Percentiles rank a stretch among this genome's conserved stretches.
phyloP scores from a whole-genome alignment of 2,113 vertebrate species.

The Pelmatolapia mariae region DNA sequence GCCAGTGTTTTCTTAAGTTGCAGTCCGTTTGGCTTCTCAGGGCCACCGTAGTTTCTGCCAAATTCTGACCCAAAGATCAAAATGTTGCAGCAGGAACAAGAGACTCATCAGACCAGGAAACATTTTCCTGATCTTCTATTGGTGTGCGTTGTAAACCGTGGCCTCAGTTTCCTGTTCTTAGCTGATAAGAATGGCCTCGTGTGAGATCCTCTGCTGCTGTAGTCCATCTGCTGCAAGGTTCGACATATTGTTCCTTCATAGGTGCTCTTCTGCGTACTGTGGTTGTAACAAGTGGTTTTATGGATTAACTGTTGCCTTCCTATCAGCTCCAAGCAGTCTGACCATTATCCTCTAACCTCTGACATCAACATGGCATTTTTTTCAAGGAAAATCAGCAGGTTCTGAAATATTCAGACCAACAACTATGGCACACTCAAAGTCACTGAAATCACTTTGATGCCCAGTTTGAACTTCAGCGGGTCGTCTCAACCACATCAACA shows the following conservation, averaged over 20 bases:
- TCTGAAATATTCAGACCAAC: rapidly evolving
- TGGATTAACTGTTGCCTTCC: neutral
- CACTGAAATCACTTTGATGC: neutral
- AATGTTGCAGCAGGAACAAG: neutral
- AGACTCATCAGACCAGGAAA: neutral
- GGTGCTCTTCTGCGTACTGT: neutral
- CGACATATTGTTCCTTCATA: neutral
- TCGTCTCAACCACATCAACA: neutral
- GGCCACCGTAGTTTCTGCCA: neutral
- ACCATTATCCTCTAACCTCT: too few species aligned
- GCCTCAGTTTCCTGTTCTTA: neutral
- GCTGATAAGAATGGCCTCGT: neutral
- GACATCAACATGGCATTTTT: neutral
- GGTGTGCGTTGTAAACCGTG: neutral
- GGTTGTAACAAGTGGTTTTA: neutral
- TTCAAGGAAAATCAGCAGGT: neutral
- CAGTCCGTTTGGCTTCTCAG: neutral
- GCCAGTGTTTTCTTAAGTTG: rapidly evolving
- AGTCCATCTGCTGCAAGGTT: neutral
- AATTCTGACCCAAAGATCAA: neutral
- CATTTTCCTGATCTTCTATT: neutral
- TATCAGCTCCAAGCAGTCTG: neutral
- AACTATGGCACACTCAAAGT: neutral
- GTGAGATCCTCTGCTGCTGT: neutral
- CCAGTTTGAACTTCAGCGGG: neutral